Base-by-base conservation (phyloP, 2,888 invertebrate species). In the Cremastobaeus sp. region DNA sequence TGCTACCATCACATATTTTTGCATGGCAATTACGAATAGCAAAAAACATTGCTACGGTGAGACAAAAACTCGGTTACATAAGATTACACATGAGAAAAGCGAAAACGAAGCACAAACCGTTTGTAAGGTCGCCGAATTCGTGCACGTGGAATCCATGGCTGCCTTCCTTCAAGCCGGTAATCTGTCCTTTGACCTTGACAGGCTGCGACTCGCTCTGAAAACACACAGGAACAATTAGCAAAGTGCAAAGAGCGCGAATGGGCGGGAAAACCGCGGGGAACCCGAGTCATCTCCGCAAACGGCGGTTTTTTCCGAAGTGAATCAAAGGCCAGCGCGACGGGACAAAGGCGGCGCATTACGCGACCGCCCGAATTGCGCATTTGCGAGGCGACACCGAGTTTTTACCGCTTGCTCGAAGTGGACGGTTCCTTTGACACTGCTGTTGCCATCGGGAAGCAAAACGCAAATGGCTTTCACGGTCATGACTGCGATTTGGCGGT, bases 121-220 rank as follows among this genome's bases (percentile, higher is more conserved):
- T 96, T 20, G 97, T 96, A 85, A 95, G 96, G 89, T 98, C 98
- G 0, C 98, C 98, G 85, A 96, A 98, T 89, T 98, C 96, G 86
- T 98, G 98, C 71, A 98, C 92, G 86, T 98, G 98, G 89, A 98
- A 97, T 15, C 96, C 96, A 84, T 97, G 90, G 1, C 89, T 85
- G 71, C 98, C 98, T 86, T 93, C 90, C 12, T 90, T 86, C 25
- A 98, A 89, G 1, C 97, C 97, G 21, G 88, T 89, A 6, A 98
- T 90, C 88, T 95, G 92, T 4, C 98, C 98, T 25, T 92, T 92
- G n/a, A 98, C 90, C 64, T 91, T 90, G 0, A 95, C 95, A 1
- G 93, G 91, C n/a, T 90, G 87, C n/a, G 90, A 89, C 0, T 89
- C 90, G 81, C 89, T 89, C 93, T 92, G 86, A 43, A 48, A n/a